Evolutionary conservation across 30 jellyfish, hydroid and myxozoan species (phyloP).

Genomic region (Aurelia sp.): DNA sequence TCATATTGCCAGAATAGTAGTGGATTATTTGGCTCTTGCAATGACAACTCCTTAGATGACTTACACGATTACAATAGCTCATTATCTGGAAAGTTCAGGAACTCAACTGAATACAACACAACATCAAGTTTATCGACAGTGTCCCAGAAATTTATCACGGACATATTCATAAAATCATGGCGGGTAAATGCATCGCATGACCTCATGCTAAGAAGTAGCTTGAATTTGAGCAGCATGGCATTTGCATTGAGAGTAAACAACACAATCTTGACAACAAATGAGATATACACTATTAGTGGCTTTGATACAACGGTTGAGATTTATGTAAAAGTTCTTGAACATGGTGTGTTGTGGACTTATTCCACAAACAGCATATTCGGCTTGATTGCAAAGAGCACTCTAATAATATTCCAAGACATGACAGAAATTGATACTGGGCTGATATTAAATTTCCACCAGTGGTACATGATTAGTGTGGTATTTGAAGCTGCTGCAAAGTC

Average conservation of each 20-base stretch:
- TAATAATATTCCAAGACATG: constrained; percentile 22
- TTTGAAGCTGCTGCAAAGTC: constrained; percentile 17
- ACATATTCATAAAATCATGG: constrained; percentile 41
- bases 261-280: constrained; percentile 35
- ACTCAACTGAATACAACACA: background rate
- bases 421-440: constrained; percentile 44
- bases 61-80: constrained; percentile 25
- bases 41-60: constrained; percentile 25
- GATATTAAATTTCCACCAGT: background rate
- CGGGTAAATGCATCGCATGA: background rate
- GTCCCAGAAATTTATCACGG: constrained; percentile 3
- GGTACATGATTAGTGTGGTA: constrained; percentile 48
- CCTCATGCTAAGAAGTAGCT: background rate
- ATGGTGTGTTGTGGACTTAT: constrained; percentile 54
- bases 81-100: constrained; percentile 1
- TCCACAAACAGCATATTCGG: constrained; percentile 22
- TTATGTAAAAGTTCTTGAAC: constrained; percentile 13
- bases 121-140: constrained; percentile 20
- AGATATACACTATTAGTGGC: constrained; percentile 30
- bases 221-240: constrained; percentile 15
- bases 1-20: constrained; percentile 46
- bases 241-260: constrained; percentile 32
- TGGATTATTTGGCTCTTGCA: constrained; percentile 62
- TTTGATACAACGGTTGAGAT: constrained; percentile 16
- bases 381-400: constrained; percentile 24